Evolutionary conservation across 2,797 vertebrate species (phyloP).

Genomic region (Geotrypetes seraphini): DNA sequence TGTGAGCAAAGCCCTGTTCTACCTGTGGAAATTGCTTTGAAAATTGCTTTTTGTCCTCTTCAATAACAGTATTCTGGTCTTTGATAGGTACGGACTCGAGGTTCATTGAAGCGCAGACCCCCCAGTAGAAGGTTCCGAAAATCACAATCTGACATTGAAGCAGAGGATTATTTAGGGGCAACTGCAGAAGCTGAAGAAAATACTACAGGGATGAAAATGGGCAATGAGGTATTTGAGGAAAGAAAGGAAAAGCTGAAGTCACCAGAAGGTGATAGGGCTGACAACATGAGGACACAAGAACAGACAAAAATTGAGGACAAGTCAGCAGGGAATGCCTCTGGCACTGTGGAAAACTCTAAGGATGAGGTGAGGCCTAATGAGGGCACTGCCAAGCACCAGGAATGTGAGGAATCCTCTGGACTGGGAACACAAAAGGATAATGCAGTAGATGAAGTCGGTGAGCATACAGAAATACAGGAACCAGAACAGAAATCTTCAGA

Average conservation of each 20-base stretch:
- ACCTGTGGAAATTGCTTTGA: too few relatives aligned
- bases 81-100: slow-evolving; percentile 51
- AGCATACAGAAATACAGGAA: neutral
- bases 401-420: neutral
- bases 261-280: neutral
- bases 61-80: neutral
- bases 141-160: slow-evolving; percentile 49
- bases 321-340: slow-evolving; percentile 7
- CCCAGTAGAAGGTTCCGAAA: slow-evolving; percentile 58
- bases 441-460: slow-evolving; percentile 1
- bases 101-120: slow-evolving; percentile 59
- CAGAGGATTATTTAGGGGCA: slow-evolving; percentile 23
- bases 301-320: slow-evolving; percentile 8
- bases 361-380: slow-evolving; percentile 3
- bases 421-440: neutral
- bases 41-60: too few relatives aligned
- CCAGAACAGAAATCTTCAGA: neutral
- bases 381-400: neutral
- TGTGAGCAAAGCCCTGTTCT: too few relatives aligned
- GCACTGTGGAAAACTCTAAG: slow-evolving; percentile 19
- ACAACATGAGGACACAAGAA: slow-evolving; percentile 2
- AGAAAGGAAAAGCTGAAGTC: slow-evolving; percentile 19
- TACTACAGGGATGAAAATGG: slow-evolving; percentile 38
- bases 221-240: slow-evolving; percentile 27
- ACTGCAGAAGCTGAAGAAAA: slow-evolving; percentile 45